Conservation (phyloP, 2,113 vertebrate species). For the Pholis gunnellus region DNA sequence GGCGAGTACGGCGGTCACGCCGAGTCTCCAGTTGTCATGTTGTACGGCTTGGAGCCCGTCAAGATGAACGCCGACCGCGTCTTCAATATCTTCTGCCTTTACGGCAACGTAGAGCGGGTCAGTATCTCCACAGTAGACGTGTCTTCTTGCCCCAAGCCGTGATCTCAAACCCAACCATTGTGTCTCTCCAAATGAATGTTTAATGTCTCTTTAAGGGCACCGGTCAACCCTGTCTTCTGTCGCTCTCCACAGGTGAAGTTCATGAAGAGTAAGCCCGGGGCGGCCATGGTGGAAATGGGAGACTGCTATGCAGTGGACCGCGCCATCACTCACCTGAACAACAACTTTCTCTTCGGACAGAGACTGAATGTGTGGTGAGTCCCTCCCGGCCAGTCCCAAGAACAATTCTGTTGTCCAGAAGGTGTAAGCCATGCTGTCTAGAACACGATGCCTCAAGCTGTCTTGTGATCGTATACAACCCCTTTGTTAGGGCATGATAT, state of each 20-base stretch:
- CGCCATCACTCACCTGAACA: conserved; percentile 94
- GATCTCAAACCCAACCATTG: too few species aligned
- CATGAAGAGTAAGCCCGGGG: conserved; percentile 97
- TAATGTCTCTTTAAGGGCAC: neutral
- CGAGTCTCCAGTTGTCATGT: conserved; percentile 93
- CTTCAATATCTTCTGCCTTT: conserved; percentile 95
- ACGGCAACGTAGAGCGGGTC: conserved; percentile 95
- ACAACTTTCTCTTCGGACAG: conserved; percentile 94
- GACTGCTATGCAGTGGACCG: conserved; percentile 95
- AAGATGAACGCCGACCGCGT: conserved; percentile 95
- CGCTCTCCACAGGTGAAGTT: conserved; percentile 88
- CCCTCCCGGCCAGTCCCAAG: neutral
- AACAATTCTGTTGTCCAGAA: neutral
- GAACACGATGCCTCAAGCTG: neutral
- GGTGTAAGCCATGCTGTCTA: too few species aligned
- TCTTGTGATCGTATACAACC: too few species aligned
- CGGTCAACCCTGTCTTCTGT: neutral
- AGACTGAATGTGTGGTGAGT: conserved; percentile 95
- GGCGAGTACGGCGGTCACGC: conserved; percentile 91
- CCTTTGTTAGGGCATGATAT: too few species aligned
- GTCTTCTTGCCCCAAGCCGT: neutral
- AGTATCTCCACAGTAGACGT: conserved; percentile 18
- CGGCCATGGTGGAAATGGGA: conserved; percentile 97
- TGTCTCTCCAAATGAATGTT: neutral
- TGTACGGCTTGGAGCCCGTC: conserved; percentile 90